phyloP scores from a whole-genome alignment of 1,140 invertebrate genomes.

The Laodelphax striatellus region DNA sequence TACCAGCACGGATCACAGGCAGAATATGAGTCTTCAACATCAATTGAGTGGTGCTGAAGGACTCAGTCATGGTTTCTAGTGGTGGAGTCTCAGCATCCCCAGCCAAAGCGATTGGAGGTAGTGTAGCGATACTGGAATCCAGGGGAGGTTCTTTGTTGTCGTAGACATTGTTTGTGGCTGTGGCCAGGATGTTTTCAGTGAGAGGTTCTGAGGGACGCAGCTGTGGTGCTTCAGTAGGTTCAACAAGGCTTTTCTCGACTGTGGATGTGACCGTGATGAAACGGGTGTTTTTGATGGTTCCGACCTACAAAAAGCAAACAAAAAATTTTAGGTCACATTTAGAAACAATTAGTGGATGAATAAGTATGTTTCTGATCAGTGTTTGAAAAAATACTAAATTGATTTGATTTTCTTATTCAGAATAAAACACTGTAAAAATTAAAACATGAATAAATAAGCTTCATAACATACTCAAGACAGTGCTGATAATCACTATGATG shows the following conservation, averaged over 20 bases:
- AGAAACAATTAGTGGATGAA: too few relatives aligned
- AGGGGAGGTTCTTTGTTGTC: conserved; percentile 46
- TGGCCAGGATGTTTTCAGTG: conserved; percentile 72
- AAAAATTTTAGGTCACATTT: neutral
- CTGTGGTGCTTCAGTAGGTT: conserved; percentile 41
- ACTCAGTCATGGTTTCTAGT: conserved; percentile 77
- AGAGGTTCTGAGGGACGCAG: conserved; percentile 49
- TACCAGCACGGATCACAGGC: conserved; percentile 57
- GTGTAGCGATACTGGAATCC: conserved; percentile 65
- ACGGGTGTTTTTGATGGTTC: conserved; percentile 72
- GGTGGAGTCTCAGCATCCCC: conserved; percentile 64
- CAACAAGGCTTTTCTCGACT: conserved; percentile 53
- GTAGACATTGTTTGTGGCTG: conserved; percentile 49
- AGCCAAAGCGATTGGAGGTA: conserved; percentile 64
- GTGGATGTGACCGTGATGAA: conserved; percentile 76
- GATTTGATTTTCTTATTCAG: too few relatives aligned
- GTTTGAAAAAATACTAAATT: too few relatives aligned
- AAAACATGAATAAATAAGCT: too few relatives aligned
- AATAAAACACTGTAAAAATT: too few relatives aligned
- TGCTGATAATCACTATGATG: too few relatives aligned
- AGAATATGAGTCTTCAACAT: conserved; percentile 78
- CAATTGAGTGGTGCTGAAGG: conserved; percentile 77
- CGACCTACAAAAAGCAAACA: conserved; percentile 48
- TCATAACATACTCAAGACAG: too few relatives aligned
- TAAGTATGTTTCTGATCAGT: too few relatives aligned